Evolutionary conservation across 2,888 invertebrate species (phyloP), one percentile per base, ranked within the genome.

Genomic region (Cryptus viduatorius): DNA sequence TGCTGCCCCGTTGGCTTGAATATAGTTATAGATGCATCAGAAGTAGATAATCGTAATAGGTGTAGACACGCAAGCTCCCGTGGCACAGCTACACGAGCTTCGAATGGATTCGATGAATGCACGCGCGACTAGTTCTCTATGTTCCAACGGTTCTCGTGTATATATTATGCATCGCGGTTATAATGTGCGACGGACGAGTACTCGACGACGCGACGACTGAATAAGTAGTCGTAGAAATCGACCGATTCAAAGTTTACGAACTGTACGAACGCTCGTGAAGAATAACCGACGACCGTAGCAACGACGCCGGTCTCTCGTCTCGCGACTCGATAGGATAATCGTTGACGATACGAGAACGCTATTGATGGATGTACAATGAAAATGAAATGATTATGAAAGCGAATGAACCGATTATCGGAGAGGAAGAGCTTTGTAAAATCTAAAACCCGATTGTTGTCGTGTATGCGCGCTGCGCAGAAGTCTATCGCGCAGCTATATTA

Each of bases 401-500:
- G 37, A 37, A 37, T 37, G 19, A 1, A 53, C 19, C 1, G 8
- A 53, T 53, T 3, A 53, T 53, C 53, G 8, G 3, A 19, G 53
- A 16, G 53, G 19, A 53, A 19, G 53, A 16, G 53, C 19, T 53
- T 53, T 19, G 19, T 56, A 4, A 7, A 56, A 24, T 53, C 53
- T 16, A 53, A 14, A 37, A 3, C 46, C 10, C 12, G 68, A 37
- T 65, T 64, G 61, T 79, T 46, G 79, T 72, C 67, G 79, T 71
- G 8, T 59, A 64, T 24, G 24, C 53, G 16, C 46, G 69, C 37
- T 29, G 29, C 44, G 44, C 19, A 37, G 48, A 76, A 31, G 72
- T 76, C 42, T 67, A 42, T 78, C 44, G n/a, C 71, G 8, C 83
- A 86, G 76, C 77, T 79, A 78, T 67, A 84, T 81, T 67, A 81